phyloP scores from a whole-genome alignment of 2,113 vertebrate genomes.

The Epinephelus fuscoguttatus region DNA sequence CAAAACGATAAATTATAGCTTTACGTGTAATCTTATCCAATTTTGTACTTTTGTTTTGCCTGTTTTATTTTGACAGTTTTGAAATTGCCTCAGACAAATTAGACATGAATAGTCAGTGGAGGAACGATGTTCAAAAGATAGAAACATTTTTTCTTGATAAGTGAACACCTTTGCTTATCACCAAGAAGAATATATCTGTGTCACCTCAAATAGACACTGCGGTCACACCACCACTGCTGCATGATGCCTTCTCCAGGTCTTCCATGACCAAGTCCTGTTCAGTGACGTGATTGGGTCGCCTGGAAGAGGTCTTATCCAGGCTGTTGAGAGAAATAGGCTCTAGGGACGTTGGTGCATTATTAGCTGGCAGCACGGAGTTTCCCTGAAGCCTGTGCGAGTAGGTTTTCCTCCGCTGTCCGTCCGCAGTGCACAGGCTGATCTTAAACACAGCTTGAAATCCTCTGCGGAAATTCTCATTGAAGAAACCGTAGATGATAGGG shows the following conservation, averaged over 20 bases:
- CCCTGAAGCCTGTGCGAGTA: constrained; percentile 80
- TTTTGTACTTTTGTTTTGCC: neutral
- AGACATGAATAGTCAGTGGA: neutral
- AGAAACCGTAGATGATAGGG: constrained; percentile 94
- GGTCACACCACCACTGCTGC: constrained; percentile 74
- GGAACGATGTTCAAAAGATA: neutral
- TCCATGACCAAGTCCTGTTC: constrained; percentile 87
- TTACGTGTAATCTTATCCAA: neutral
- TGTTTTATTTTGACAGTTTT: no score
- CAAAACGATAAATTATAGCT: neutral
- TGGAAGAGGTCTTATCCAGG: constrained; percentile 72
- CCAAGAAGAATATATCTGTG: neutral
- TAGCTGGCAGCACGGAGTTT: constrained; percentile 83
- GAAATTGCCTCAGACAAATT: neutral
- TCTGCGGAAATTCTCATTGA: constrained; percentile 91
- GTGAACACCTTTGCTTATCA: constrained; percentile 4
- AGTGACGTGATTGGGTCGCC: constrained; percentile 73
- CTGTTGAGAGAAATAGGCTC: constrained; percentile 85
- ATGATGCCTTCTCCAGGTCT: constrained; percentile 82
- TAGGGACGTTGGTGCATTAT: constrained; percentile 67
- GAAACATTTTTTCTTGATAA: neutral
- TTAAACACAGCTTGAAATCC: constrained; percentile 90
- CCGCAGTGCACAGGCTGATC: constrained; percentile 84
- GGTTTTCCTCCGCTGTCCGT: constrained; percentile 72
- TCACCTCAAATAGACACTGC: constrained; percentile 79